phyloP scores from a whole-genome alignment of 2,113 vertebrate species.

The Zosterops borbonicus region DNA sequence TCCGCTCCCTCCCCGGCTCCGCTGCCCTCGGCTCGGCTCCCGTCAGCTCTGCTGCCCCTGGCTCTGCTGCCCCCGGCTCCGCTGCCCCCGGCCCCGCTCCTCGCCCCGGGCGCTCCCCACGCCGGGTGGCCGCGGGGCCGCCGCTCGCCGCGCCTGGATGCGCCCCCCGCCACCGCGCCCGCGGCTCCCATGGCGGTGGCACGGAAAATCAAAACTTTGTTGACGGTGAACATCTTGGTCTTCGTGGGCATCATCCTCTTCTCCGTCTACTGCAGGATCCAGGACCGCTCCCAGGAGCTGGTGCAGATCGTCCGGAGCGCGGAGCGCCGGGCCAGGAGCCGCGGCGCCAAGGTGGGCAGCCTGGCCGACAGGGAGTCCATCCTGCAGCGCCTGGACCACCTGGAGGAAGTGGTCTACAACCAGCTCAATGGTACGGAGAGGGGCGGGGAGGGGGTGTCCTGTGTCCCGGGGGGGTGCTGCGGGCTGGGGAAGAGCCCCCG shows the following conservation, averaged over 20 bases:
- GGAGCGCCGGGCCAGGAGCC: slow-evolving; percentile 85
- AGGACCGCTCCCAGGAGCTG: slow-evolving; percentile 90
- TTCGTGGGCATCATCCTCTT: slow-evolving; percentile 96
- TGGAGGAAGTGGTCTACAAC: slow-evolving; percentile 97
- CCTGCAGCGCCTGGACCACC: slow-evolving; percentile 91
- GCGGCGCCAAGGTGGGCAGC: slow-evolving; percentile 83
- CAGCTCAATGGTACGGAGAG: slow-evolving; percentile 88
- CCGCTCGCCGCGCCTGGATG: slow-evolving; percentile 65
- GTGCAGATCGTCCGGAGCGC: slow-evolving; percentile 86
- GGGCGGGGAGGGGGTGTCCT: neutral
- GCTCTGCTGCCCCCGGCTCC: no score
- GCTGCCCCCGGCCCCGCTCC: no score
- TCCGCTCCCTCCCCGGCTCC: no score
- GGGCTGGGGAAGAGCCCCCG: neutral
- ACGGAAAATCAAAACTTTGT: slow-evolving; percentile 98
- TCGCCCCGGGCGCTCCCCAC: neutral
- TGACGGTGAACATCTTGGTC: slow-evolving; percentile 97
- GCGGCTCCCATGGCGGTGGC: slow-evolving; percentile 92
- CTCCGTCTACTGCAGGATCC: slow-evolving; percentile 97
- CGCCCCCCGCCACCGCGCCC: slow-evolving; percentile 21
- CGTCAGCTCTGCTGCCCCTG: no score
- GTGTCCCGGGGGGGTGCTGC: neutral
- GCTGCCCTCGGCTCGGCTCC: no score
- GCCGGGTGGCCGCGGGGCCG: slow-evolving; percentile 36
- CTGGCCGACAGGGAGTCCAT: slow-evolving; percentile 89